A percentile compares a stretch with the other conserved stretches of the same genome.
Conservation (phyloP, 2,888 invertebrate genomes). For the Drosophila mettleri region DNA sequence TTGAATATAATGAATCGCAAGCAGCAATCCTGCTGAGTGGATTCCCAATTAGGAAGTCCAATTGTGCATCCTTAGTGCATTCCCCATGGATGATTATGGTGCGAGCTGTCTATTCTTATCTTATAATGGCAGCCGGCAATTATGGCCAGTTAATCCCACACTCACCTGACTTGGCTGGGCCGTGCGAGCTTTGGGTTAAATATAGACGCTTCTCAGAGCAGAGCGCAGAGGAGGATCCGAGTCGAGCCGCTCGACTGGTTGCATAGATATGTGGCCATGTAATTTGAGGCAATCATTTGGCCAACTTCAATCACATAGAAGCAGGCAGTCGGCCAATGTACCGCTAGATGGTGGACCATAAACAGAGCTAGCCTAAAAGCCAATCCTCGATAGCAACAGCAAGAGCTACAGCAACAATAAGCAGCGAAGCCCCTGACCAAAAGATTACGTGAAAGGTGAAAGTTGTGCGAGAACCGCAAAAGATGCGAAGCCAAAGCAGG, state of each 20-base stretch:
- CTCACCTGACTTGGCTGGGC: not conserved
- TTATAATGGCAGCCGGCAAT: not conserved
- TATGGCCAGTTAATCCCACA: slow-evolving; percentile 4
- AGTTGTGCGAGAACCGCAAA: slow-evolving; percentile 80
- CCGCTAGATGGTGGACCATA: slow-evolving; percentile 72
- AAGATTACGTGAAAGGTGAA: slow-evolving; percentile 85
- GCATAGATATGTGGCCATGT: slow-evolving; percentile 19
- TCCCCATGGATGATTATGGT: not conserved
- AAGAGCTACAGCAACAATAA: slow-evolving; percentile 62
- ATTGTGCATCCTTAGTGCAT: not conserved
- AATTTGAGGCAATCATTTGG: slow-evolving; percentile 53
- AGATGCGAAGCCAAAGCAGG: slow-evolving; percentile 50
- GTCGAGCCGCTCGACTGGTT: slow-evolving; percentile 11
- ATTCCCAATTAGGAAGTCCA: not conserved
- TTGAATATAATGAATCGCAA: too few species aligned
- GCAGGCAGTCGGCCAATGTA: slow-evolving; percentile 65
- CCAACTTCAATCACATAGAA: slow-evolving; percentile 41
- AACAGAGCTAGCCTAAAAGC: slow-evolving; percentile 47
- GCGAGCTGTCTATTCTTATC: not conserved
- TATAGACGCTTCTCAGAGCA: not conserved
- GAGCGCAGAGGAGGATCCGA: not conserved
- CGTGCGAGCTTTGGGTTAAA: not conserved
- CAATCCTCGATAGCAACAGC: slow-evolving; percentile 32
- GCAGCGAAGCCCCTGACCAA: slow-evolving; percentile 58
- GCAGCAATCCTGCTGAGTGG: not conserved